Percentiles rank a stretch among this genome's conserved stretches.
phyloP scores from a whole-genome alignment of 1,140 invertebrate species.

The Acyrthosiphon pisum region DNA sequence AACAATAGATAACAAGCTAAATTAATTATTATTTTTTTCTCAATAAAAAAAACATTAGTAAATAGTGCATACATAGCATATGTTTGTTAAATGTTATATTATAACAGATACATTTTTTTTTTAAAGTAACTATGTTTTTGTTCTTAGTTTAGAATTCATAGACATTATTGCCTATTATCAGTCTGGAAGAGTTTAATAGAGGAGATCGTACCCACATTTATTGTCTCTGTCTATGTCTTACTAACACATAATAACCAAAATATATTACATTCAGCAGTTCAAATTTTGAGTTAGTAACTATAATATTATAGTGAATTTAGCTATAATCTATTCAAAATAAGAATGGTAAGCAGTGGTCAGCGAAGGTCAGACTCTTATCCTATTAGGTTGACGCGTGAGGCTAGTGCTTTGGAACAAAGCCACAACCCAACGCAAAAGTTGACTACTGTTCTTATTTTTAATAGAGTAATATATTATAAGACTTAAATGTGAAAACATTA shows the following conservation, averaged over 20 bases:
- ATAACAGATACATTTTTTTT: not conserved
- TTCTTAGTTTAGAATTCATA: not conserved
- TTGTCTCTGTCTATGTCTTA: not conserved
- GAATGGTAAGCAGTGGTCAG: no score
- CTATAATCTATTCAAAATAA: no score
- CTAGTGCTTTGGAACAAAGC: no score
- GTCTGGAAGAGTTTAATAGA: no score
- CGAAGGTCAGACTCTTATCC: no score
- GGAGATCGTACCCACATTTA: not conserved
- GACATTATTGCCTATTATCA: no score
- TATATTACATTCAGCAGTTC: not conserved
- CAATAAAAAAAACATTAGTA: not conserved
- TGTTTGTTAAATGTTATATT: not conserved
- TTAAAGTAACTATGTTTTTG: not conserved
- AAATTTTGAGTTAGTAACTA: not conserved
- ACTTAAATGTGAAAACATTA: not conserved
- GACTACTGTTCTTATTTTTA: no score
- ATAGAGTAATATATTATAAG: not conserved
- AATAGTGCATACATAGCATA: not conserved
- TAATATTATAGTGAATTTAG: not conserved
- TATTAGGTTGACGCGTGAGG: no score
- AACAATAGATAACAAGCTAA: constrained; percentile 47
- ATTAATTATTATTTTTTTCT: not conserved
- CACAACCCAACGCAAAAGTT: no score
- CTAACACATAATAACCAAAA: not conserved